Evolutionary conservation across 2,888 invertebrate species (phyloP), one percentile per base, ranked within the genome.

Genomic region (Parnassius apollo): DNA sequence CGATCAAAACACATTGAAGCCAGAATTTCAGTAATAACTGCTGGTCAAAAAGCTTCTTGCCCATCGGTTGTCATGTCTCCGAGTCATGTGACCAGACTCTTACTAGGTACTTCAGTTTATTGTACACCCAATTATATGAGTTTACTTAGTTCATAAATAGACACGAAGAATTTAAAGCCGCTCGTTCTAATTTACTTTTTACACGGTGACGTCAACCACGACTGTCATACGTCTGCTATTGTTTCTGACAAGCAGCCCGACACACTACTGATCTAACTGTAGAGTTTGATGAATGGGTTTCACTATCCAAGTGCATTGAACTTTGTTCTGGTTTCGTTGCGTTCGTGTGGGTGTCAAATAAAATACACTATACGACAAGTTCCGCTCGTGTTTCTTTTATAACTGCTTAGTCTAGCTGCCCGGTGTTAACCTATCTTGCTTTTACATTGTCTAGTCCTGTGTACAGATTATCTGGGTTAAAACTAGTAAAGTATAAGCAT

Each of bases 231-330:
- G 80, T 80, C 82, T 75, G 74, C 80, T 77, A 86, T 86, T 84
- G 81, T 82, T 80, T 74, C 71, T 74, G 76, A 75, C 75, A 75
- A 69, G 62, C 70, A 61, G 64, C 51, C 61, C 67, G 71, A 71
- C 76, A 78, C 77, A 82, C 83, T 80, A 84, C 80, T 80, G 83
- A 83, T 81, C 82, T 81, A 84, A 80, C 85, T 81, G 81, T 83
- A 35, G 76, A 76, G 77, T 79, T 75, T 83, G 83, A 83, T 86
- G 88, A 88, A 88, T 88, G 84, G 82, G 76, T 88, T 86, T 86
- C 84, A 85, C 88, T 86, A 76, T 83, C 71, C 71, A 75, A 81
- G 88, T 86, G 45, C 88, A 78, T 80, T 86, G 86, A 89, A 89
- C 89, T 89, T 83, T 86, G 88, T 75, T 82, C 88, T 81, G 82